Evolutionary conservation across 1,140 invertebrate species (phyloP).

Genomic region (Reticulitermes speratus): DNA sequence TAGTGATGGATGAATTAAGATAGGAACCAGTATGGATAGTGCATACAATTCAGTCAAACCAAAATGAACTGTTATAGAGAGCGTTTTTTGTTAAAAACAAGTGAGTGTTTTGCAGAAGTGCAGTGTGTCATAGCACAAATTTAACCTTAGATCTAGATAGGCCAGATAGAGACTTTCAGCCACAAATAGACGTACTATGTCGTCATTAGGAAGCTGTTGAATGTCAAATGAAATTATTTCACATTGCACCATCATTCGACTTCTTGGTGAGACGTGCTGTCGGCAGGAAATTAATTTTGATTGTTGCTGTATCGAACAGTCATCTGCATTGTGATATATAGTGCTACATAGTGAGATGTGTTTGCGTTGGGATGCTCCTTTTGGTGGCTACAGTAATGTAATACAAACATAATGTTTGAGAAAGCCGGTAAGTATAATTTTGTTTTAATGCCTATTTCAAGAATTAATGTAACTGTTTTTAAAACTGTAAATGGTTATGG

Average conservation of each 20-base stretch:
- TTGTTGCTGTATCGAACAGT: background rate
- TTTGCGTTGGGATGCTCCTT: background rate
- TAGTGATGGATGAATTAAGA: background rate
- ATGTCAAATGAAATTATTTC: background rate
- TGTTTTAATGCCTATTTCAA: background rate
- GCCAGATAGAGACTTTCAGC: background rate
- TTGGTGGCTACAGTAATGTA: background rate
- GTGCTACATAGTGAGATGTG: background rate
- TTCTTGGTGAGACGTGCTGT: background rate
- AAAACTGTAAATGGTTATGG: too few relatives aligned
- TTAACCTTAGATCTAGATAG: background rate
- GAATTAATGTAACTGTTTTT: too few relatives aligned
- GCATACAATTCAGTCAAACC: background rate
- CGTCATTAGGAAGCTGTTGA: background rate
- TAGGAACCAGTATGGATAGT: background rate
- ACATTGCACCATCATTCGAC: background rate
- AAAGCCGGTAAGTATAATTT: background rate
- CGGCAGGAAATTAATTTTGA: background rate
- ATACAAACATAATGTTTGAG: background rate
- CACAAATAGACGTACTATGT: too few relatives aligned
- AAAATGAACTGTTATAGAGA: constrained; percentile 7
- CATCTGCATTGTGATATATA: background rate
- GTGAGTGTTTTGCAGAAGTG: background rate
- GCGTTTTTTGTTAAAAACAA: background rate
- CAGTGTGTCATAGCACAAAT: background rate